Evolutionary conservation across 2,888 invertebrate genomes (phyloP), one percentile per base, ranked within the genome.

Genomic region (Sisyra terminalis): DNA sequence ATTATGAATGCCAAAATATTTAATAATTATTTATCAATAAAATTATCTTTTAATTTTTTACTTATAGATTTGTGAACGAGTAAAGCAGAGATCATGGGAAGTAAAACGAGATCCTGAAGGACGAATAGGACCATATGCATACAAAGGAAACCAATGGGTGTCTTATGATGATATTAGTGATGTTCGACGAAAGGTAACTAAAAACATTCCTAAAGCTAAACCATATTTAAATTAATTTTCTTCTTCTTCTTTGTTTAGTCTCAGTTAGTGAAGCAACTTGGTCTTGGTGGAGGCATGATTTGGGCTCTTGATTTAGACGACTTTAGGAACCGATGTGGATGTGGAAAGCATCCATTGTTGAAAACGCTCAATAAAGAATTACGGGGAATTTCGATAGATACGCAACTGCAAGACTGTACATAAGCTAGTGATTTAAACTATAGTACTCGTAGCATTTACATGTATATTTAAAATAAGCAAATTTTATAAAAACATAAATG

Each of bases 301-400:
- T 85, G 84, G 83, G 80, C 84, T 0, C 58, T 84, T 15, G 84
- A 84, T 60, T 63, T 84, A 50, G 85, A 85, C 55, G 83, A 84
- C 57, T 82, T 82, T 66, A 65, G 70, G 41, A 76, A 66, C 44
- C 59, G 63, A 37, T 83, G 83, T 55, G 73, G 75, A 5, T 80
- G 81, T 57, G 75, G 75, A 3, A 67, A 70, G 40, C 70, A 75
- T 59, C 82, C 83, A 0, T 59, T 85, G 10, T 59, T 84, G 40
- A 68, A 70, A 17, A 77, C 82, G 0, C 57, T 85, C 29, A 74
- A 70, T 50, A 62, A 65, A 46, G 73, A 70, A 52, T 53, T 76
- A 17, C 57, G 69, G 42, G 67, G 66, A 31, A 60, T 64, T 46
- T 53, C 58, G 6, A 58, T 49, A n/a, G 43, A 62, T 30, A 61